Evolutionary conservation across 2,888 invertebrate genomes (phyloP).

Genomic region (Eupithecia subumbrata): DNA sequence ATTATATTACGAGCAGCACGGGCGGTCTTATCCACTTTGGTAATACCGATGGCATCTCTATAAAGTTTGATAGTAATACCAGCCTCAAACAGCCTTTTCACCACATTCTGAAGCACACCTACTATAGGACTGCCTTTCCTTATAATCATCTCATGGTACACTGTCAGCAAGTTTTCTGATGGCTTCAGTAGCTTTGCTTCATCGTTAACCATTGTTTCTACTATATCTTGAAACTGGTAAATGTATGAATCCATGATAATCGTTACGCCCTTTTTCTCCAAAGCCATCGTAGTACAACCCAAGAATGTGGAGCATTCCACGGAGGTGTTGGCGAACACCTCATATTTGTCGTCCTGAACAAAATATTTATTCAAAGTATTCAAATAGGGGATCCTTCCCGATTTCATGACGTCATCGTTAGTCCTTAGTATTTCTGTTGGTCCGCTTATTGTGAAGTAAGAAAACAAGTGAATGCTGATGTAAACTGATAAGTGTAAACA

Average conservation of each 20-base stretch:
- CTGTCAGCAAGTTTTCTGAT: slow-evolving; percentile 58
- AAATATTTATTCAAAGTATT: slow-evolving; percentile 57
- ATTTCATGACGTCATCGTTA: slow-evolving; percentile 59
- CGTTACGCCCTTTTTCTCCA: slow-evolving; percentile 61
- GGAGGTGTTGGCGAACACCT: slow-evolving; percentile 56
- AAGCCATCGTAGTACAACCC: slow-evolving; percentile 54
- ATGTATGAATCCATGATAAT: slow-evolving; percentile 57
- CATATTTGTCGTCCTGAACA: slow-evolving; percentile 56
- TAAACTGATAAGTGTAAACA: slow-evolving; percentile 65
- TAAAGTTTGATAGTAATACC: slow-evolving; percentile 66
- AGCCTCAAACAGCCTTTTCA: slow-evolving; percentile 63
- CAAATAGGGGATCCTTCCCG: slow-evolving; percentile 58
- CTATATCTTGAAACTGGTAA: slow-evolving; percentile 53
- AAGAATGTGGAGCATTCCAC: slow-evolving; percentile 54
- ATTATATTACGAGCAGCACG: slow-evolving; percentile 57
- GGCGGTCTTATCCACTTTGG: slow-evolving; percentile 55
- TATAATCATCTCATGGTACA: slow-evolving; percentile 70
- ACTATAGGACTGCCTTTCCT: slow-evolving; percentile 56
- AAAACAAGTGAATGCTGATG: slow-evolving; percentile 65
- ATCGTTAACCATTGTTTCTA: slow-evolving; percentile 56
- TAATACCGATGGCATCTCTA: slow-evolving; percentile 62
- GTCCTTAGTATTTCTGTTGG: slow-evolving; percentile 62
- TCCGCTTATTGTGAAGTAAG: slow-evolving; percentile 64
- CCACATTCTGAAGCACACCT: slow-evolving; percentile 49
- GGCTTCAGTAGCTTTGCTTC: slow-evolving; percentile 64